Conservation (phyloP, 2,888 invertebrate species). For the Dyspetes luteomarginatus region DNA sequence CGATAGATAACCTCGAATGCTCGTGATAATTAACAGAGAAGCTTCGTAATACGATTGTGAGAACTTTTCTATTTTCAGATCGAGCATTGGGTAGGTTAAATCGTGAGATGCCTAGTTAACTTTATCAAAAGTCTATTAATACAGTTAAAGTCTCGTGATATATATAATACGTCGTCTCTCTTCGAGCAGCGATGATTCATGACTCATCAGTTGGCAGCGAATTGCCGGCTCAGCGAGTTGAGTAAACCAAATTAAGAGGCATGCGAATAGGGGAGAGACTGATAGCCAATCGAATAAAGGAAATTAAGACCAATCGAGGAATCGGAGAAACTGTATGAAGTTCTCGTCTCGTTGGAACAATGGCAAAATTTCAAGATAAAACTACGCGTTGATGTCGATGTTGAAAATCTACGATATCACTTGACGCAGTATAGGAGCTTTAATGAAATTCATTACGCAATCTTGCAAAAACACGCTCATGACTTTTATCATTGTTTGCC, state of each 20-base stretch:
- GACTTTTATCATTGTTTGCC: too few species aligned
- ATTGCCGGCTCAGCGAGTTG: slow-evolving; percentile 21
- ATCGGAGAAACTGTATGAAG: background rate
- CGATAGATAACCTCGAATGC: background rate
- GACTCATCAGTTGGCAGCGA: background rate
- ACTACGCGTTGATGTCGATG: background rate
- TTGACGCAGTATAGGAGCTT: background rate
- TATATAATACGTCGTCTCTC: background rate
- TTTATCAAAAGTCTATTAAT: too few species aligned
- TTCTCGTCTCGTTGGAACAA: background rate
- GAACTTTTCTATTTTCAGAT: background rate
- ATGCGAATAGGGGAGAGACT: slow-evolving; percentile 3
- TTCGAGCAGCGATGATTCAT: background rate
- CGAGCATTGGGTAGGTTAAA: too few species aligned
- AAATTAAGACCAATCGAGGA: slow-evolving; percentile 57
- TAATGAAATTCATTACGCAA: slow-evolving; percentile 50
- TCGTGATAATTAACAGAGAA: background rate
- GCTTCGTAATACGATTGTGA: background rate
- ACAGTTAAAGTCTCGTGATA: background rate
- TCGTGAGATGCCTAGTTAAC: too few species aligned
- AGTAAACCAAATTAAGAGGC: slow-evolving; percentile 36
- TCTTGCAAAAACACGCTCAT: slow-evolving; percentile 3
- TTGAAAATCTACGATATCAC: background rate
- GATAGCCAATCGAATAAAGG: slow-evolving; percentile 35
- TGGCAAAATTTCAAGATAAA: background rate